Conservation (phyloP, 1,140 invertebrate species). For the Orchesella cincta region DNA sequence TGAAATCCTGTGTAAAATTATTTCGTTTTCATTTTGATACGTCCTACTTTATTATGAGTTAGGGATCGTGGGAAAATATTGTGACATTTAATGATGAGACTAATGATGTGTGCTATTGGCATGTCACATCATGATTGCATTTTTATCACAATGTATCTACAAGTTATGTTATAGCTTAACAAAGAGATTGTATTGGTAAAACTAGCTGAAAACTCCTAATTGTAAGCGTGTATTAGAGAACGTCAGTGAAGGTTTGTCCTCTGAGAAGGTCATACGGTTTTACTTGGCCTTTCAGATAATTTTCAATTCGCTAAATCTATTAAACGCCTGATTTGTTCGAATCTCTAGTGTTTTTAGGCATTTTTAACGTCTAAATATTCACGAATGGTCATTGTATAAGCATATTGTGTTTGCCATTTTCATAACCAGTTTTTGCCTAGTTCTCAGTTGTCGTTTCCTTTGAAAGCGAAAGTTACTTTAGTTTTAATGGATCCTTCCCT, state of each 20-base stretch:
- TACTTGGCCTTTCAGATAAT: neutral
- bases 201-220: too few relatives aligned
- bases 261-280: neutral
- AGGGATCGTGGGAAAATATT: too few relatives aligned
- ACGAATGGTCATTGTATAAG: neutral
- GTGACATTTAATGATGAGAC: too few relatives aligned
- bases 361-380: neutral
- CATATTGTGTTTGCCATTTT: neutral
- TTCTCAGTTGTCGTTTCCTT: neutral
- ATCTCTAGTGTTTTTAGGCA: neutral
- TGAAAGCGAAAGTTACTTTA: neutral
- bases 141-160: too few relatives aligned
- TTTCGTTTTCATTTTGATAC: too few relatives aligned
- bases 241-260: neutral
- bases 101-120: too few relatives aligned
- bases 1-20: too few relatives aligned
- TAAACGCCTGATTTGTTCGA: neutral
- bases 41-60: too few relatives aligned
- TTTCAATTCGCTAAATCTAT: neutral
- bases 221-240: neutral
- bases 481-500: neutral
- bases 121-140: too few relatives aligned
- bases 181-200: too few relatives aligned
- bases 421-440: neutral
- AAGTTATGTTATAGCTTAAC: too few relatives aligned